Evolutionary conservation across 2,888 invertebrate genomes (phyloP).

Genomic region (Drosophila kanekoi): DNA sequence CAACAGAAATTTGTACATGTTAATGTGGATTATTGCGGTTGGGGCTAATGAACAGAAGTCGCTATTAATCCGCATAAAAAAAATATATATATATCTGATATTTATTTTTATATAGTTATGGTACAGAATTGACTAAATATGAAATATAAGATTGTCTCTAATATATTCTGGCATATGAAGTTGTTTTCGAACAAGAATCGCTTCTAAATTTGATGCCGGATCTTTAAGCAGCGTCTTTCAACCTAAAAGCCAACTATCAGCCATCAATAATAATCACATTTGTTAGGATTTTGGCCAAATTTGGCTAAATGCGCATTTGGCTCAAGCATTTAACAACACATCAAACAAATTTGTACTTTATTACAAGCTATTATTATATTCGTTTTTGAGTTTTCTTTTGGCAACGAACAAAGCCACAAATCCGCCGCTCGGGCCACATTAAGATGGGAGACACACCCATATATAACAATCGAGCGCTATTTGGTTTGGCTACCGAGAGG

Average conservation of each 20-base stretch:
- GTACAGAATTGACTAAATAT: too few relatives aligned
- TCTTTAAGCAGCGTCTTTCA: constrained; percentile 1
- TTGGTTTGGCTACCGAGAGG: constrained; percentile 35
- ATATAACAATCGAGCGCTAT: constrained; percentile 36
- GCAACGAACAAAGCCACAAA: constrained; percentile 27
- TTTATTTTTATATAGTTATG: background rate
- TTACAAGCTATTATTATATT: constrained; percentile 46
- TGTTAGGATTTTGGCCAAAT: constrained; percentile 36
- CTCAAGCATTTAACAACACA: constrained; percentile 12
- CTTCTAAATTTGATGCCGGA: background rate
- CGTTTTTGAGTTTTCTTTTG: constrained; percentile 35
- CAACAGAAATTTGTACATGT: constrained; percentile 2
- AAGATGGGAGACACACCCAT: constrained; percentile 49
- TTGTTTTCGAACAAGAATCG: background rate
- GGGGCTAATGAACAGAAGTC: constrained; percentile 19
- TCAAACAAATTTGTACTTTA: constrained; percentile 36
- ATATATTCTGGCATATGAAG: background rate
- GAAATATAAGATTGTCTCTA: too few relatives aligned
- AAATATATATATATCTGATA: background rate
- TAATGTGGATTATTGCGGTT: constrained; percentile 49
- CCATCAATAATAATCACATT: constrained; percentile 22
- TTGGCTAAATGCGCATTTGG: constrained; percentile 20
- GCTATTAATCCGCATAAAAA: background rate
- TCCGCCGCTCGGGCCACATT: constrained; percentile 17
- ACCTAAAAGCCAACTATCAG: constrained; percentile 1